Evolutionary conservation across 64 coral and sea anemone genomes (phyloP).

Genomic region (Montipora sp.): DNA sequence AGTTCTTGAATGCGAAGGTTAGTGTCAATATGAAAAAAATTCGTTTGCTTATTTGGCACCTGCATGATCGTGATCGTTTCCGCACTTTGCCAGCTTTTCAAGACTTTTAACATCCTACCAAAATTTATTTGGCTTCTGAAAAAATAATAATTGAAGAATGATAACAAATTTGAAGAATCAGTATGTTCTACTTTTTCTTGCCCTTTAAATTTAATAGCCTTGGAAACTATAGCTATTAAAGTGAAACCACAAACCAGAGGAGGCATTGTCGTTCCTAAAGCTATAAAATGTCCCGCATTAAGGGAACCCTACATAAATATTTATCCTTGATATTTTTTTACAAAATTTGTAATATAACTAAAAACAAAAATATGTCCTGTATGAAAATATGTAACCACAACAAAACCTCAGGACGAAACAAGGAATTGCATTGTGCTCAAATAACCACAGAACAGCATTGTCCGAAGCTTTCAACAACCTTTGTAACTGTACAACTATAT

Average conservation of each 20-base stretch:
- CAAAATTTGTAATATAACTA: neutral
- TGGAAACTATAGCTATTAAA: no score
- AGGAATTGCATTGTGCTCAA: neutral
- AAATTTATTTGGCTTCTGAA: neutral
- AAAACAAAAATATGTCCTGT: conserved; percentile 28
- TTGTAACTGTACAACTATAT: neutral
- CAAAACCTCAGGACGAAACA: neutral
- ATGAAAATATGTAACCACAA: neutral
- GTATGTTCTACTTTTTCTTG: neutral
- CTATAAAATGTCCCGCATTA: neutral
- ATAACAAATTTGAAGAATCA: neutral
- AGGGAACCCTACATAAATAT: neutral
- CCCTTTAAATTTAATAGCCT: no score
- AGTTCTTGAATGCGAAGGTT: neutral
- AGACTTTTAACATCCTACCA: neutral
- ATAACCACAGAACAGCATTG: neutral
- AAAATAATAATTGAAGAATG: neutral
- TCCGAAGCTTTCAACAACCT: neutral
- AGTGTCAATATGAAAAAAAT: neutral
- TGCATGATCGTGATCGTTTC: neutral
- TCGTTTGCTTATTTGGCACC: neutral
- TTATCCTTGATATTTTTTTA: neutral
- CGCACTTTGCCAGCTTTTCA: neutral
- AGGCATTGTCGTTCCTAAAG: neutral
- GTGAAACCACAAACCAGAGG: no score